phyloP scores from a whole-genome alignment of 2,113 vertebrate species.

The Ammodytes marinus region DNA sequence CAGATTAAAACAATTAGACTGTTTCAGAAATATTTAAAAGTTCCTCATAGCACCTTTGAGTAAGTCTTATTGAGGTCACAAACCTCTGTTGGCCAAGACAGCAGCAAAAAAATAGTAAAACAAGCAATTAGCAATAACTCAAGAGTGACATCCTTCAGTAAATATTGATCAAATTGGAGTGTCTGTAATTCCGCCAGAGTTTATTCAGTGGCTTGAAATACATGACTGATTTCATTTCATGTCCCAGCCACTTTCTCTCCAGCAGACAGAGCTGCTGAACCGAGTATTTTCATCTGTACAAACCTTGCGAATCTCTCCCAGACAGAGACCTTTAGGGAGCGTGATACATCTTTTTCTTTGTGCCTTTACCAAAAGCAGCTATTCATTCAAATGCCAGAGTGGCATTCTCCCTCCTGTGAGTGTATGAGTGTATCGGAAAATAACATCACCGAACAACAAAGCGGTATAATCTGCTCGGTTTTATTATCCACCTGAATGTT shows the following conservation, averaged over 20 bases:
- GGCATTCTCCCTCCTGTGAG: background rate
- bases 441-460: conserved; percentile 42
- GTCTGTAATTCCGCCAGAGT: conserved; percentile 21
- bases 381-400: conserved; percentile 58
- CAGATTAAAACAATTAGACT: too few relatives aligned
- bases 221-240: conserved; percentile 65
- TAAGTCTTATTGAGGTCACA: too few relatives aligned
- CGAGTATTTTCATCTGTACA: conserved; percentile 68
- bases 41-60: too few relatives aligned
- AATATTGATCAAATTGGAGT: conserved; percentile 23
- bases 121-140: background rate
- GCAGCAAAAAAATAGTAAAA: too few relatives aligned
- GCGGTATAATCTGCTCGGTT: conserved; percentile 63
- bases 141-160: conserved; percentile 16
- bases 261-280: conserved; percentile 58
- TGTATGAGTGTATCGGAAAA: conserved; percentile 24
- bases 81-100: too few relatives aligned
- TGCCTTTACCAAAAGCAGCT: conserved; percentile 46
- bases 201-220: conserved; percentile 48
- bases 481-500: conserved; percentile 81
- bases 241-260: conserved; percentile 43
- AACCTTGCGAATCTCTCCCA: conserved; percentile 50
- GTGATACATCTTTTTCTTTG: conserved; percentile 45
- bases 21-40: too few relatives aligned
- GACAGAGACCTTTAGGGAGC: conserved; percentile 57